Conservation (phyloP, 1,140 invertebrate genomes). For the Pseudobourletiella spinata region DNA sequence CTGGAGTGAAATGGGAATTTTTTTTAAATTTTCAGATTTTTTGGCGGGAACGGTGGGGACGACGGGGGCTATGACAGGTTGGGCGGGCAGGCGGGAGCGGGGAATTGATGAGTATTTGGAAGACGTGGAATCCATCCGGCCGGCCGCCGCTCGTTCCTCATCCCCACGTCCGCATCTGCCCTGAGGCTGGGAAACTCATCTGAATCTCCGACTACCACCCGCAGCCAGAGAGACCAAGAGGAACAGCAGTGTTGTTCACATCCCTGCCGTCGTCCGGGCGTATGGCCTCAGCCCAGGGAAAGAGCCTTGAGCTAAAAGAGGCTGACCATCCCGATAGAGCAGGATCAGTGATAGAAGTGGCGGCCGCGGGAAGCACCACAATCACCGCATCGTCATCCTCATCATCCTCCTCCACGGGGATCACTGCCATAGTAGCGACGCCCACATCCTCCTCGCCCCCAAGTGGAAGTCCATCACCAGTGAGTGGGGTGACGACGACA, state of each 20-base stretch:
- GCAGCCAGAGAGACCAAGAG: too few species aligned
- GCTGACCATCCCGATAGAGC: not conserved
- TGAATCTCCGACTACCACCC: too few species aligned
- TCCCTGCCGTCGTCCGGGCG: not conserved
- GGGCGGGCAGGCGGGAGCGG: too few species aligned
- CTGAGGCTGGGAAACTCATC: too few species aligned
- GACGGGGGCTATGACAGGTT: too few species aligned
- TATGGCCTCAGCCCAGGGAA: constrained; percentile 17
- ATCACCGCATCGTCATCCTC: not conserved
- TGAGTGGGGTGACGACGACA: not conserved
- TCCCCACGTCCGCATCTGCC: too few species aligned
- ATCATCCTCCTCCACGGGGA: not conserved
- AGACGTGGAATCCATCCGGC: too few species aligned
- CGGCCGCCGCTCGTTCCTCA: too few species aligned
- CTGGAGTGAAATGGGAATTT: too few species aligned
- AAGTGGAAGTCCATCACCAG: not conserved
- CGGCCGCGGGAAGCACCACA: not conserved
- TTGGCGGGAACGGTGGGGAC: too few species aligned
- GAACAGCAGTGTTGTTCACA: not conserved
- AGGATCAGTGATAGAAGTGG: not conserved
- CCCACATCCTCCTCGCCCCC: not conserved
- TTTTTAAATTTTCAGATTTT: too few species aligned
- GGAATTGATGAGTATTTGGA: too few species aligned
- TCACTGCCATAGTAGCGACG: not conserved
- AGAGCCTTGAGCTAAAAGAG: not conserved